Evolutionary conservation across 2,888 invertebrate genomes (phyloP), one percentile per base, ranked within the genome.

Genomic region (Glyphotaelius pellucidus): DNA sequence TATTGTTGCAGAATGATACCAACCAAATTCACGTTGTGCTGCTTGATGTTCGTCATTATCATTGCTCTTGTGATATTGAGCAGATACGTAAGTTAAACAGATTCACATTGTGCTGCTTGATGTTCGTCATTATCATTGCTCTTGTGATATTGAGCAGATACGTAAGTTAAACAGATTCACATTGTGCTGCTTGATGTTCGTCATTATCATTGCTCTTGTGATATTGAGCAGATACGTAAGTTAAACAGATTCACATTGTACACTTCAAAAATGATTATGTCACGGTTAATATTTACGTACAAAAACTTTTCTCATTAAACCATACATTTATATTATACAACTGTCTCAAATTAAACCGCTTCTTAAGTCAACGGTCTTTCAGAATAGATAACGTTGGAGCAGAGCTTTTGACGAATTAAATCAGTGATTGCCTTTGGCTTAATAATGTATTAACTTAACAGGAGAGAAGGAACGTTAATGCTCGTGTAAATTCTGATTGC

Each of bases 211-310:
- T 42, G 95, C 95, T 7, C 94, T 96, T 90, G 94, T 95, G 91
- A 94, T 96, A 93, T 95, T 95, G 93, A 95, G 96, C 94, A 95
- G 96, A 96, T 96, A 96, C 94, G 95, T 96, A 94, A 95, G 96
- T 96, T 31, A 25, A 19, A 87, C 31, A 31, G 4, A 15, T 31
- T 32, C 5, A 9, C 32, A 32, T 32, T 81, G 0, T 81, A 94
- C 93, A 94, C 25, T 93, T 93, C 19, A 79, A n/a, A 14, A 47
- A 35, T n/a, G 67, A 31, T 90, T 31, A 38, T 14, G 85, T 11
- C 35, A 4, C 35, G 25, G 30, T 85, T 85, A 25, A 32, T n/a
- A 85, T 30, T 42, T 19, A 85, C 42, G n/a, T 85, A 35, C n/a
- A 25, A 30, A 25, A 30, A 85, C 42, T 25, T 38, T 85, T 42